Evolutionary conservation across 1,140 invertebrate genomes (phyloP), one percentile per base, ranked within the genome.

Genomic region (Drosophila busckii): DNA sequence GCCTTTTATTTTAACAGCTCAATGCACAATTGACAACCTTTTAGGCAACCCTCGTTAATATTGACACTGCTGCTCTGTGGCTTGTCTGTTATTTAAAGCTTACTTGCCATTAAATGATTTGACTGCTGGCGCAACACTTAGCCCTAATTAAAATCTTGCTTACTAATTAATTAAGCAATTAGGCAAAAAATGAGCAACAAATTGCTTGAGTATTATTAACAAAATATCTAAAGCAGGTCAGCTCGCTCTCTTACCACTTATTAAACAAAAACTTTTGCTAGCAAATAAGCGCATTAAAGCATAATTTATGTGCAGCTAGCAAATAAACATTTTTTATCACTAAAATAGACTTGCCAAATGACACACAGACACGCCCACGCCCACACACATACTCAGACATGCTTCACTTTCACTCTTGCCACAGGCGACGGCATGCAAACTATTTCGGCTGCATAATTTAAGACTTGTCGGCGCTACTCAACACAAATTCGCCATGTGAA

Each of bases 161-260:
- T 60, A 37, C 71, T 68, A 80, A 78, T 78, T 78, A 78, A 80
- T 80, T 80, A 78, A 78, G 55, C 58, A 80, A 78, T 80, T 78
- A 62, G 48, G 54, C 52, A 22, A 25, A 48, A 17, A 12, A 25
- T 6, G 28, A 46, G 42, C 25, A 46, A 52, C n/a, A 46, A 53
- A 31, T 50, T 45, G 20, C 46, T 59, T 60, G 44, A 32, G 53
- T 60, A 52, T 64, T 73, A 80, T 78, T 80, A 80, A 80, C 68
- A 78, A 80, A 71, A 63, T 62, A 52, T 55, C 45, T 59, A 34
- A 49, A 8, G 62, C 71, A 37, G 55, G 37, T 54, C 71, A 54
- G 26, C 15, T 15, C 9, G 23, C n/a, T n/a, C n/a, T n/a, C n/a
- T n/a, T n/a, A n/a, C n/a, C n/a, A n/a, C n/a, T n/a, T n/a, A n/a